Evolutionary conservation across 64 coral and sea anemone species (phyloP).

Genomic region (Anthopleura sola): DNA sequence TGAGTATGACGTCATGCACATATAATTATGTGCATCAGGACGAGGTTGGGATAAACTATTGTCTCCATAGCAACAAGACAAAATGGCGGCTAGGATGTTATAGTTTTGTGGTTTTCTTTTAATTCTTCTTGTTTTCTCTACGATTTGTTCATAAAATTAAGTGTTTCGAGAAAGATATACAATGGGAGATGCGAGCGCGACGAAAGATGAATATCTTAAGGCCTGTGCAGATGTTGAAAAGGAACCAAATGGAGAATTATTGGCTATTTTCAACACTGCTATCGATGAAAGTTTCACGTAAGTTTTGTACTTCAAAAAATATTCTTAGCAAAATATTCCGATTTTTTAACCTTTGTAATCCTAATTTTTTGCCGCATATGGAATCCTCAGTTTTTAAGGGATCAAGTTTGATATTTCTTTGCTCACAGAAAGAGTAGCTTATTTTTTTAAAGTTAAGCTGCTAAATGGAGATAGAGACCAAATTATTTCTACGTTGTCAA

Average conservation of each 20-base stretch:
- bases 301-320: conserved; percentile 34
- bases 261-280: conserved; percentile 74
- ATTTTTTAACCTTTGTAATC: too few relatives aligned
- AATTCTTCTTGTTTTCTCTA: not conserved
- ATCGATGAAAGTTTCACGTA: conserved; percentile 75
- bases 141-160: not conserved
- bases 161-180: not conserved
- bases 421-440: too few relatives aligned
- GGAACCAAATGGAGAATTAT: conserved; percentile 63
- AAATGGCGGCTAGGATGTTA: conserved; percentile 23
- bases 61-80: conserved; percentile 33
- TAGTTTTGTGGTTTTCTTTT: not conserved
- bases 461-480: too few relatives aligned
- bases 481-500: not conserved
- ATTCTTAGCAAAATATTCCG: not conserved
- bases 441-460: too few relatives aligned
- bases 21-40: not conserved
- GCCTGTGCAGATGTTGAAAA: conserved; percentile 64
- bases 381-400: too few relatives aligned
- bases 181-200: conserved; percentile 76
- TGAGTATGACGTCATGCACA: not conserved
- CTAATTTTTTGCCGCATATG: too few relatives aligned
- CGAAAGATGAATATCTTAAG: conserved; percentile 74
- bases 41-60: not conserved
- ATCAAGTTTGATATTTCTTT: too few relatives aligned